A percentile compares a stretch with the other conserved stretches of the same genome.
Evolutionary conservation across 2,113 vertebrate genomes (phyloP).

Genomic region (Lipophrys pholis): DNA sequence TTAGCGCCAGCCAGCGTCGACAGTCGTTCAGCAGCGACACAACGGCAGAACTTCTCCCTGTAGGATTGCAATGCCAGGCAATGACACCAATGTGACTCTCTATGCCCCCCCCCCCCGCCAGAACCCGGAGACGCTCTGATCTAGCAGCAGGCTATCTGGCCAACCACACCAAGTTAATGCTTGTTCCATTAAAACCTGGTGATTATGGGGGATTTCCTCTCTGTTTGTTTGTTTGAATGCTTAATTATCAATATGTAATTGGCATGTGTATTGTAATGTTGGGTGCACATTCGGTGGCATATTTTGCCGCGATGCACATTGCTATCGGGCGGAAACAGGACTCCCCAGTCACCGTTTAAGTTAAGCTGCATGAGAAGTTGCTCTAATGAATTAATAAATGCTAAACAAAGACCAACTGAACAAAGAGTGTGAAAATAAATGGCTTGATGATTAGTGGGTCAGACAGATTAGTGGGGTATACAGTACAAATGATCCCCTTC

Average conservation of each 20-base stretch:
- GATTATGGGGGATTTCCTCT: slow-evolving; percentile 77
- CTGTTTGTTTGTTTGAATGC: slow-evolving; percentile 79
- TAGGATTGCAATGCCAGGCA: slow-evolving; percentile 75
- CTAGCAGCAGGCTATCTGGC: slow-evolving; percentile 72
- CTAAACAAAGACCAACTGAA: slow-evolving; percentile 75
- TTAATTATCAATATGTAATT: slow-evolving; percentile 80
- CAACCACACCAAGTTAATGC: slow-evolving; percentile 71
- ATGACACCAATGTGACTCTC: slow-evolving; percentile 73
- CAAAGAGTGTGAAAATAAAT: slow-evolving; percentile 74
- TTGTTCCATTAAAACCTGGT: slow-evolving; percentile 77
- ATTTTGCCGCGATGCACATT: slow-evolving; percentile 47
- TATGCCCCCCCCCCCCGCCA: neutral
- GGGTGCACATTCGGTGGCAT: slow-evolving; percentile 56
- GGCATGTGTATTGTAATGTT: slow-evolving; percentile 67
- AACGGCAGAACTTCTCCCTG: slow-evolving; percentile 64
- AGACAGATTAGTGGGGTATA: slow-evolving; percentile 73
- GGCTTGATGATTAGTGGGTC: slow-evolving; percentile 75
- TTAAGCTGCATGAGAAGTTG: slow-evolving; percentile 75
- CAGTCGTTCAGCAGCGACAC: slow-evolving; percentile 47
- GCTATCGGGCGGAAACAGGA: slow-evolving; percentile 74
- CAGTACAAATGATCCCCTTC: slow-evolving; percentile 73
- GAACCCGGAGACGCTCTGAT: slow-evolving; percentile 65
- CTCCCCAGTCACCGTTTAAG: slow-evolving; percentile 69
- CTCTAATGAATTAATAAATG: slow-evolving; percentile 78
- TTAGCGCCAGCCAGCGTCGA: slow-evolving; percentile 73